Base-by-base conservation (phyloP, 1,140 invertebrate genomes). In the Eriosoma lanigerum region DNA sequence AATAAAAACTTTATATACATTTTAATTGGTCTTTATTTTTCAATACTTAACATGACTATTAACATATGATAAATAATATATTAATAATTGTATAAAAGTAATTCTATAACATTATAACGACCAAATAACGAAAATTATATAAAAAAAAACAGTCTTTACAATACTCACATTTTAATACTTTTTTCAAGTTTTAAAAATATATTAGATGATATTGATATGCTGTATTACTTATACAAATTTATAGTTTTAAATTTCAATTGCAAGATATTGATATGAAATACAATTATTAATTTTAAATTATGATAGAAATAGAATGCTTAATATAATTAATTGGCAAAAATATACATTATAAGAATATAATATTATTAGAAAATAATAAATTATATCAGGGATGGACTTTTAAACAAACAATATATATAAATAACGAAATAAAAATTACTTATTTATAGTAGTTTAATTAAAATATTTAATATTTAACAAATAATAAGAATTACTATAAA, bases 81-180 rank as follows among this genome's bases (percentile, higher is more conserved):
- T n/a, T 21, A 38, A 66, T 66, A 66, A 66, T 38, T 44, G n/a
- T 54, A 54, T 21, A 54, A 66, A 66, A 38, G 8, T 4, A 38
- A 21, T 44, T 46, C n/a, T 66, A 66, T 44, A n/a, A 44, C n/a
- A n/a, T n/a, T 44, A 44, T 60, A 26, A 15, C 1, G 58, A 38
- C 32, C 12, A 66, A 66, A 21, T 46, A 46, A 44, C 32, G 13
- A n/a, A 44, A 66, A 66, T 54, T 6, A 54, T 54, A 54, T 52
- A 19, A 19, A 54, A n/a, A 46, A 21, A 46, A 66, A 66, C 64
- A 66, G 64, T 66, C 64, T 66, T 66, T 66, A 66, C 4, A 24
- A 21, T 44, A 46, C 38, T 44, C 21, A 66, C 26, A 60, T 32
- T 66, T 5, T 46, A 44, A 46, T 21, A 66, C 64, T 44, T 66